These are phyloP conservation scores for Ormyrus labotus DNA, from an alignment of 2,888 invertebrate genomes.

Conservation along the genomic window DNA sequence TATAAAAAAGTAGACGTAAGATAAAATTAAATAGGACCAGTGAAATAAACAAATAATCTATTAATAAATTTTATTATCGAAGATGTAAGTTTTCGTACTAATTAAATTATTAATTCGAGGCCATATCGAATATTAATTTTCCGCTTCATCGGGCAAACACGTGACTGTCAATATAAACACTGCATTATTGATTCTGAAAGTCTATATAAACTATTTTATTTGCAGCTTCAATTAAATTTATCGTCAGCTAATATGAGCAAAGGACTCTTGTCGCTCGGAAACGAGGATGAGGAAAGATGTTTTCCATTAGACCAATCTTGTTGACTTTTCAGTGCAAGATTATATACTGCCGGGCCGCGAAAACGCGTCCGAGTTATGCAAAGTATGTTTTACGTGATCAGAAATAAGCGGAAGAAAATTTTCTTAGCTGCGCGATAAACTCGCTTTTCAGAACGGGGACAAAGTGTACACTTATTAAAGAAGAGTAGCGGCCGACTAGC, in stretches of 20 bases:
- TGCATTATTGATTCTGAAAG: no score
- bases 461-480: constrained; percentile 53
- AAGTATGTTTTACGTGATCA: constrained; percentile 55
- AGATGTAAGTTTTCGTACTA: no score
- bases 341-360: background rate
- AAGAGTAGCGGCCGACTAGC: constrained; percentile 29
- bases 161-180: no score
- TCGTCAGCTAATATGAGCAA: background rate
- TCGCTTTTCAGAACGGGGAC: constrained; percentile 10
- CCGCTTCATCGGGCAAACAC: no score
- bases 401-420: constrained; percentile 51
- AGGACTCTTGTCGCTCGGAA: background rate
- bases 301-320: constrained; percentile 38
- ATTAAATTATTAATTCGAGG: no score
- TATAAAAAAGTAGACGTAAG: no score
- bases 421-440: constrained; percentile 16
- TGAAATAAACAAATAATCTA: no score
- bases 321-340: constrained; percentile 21
- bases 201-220: no score
- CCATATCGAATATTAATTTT: no score
- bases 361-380: constrained; percentile 33
- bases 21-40: no score
- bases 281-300: background rate
- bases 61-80: no score
- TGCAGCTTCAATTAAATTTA: background rate